Base-by-base conservation (phyloP, 2,888 invertebrate genomes). In the Athalia rosae region DNA sequence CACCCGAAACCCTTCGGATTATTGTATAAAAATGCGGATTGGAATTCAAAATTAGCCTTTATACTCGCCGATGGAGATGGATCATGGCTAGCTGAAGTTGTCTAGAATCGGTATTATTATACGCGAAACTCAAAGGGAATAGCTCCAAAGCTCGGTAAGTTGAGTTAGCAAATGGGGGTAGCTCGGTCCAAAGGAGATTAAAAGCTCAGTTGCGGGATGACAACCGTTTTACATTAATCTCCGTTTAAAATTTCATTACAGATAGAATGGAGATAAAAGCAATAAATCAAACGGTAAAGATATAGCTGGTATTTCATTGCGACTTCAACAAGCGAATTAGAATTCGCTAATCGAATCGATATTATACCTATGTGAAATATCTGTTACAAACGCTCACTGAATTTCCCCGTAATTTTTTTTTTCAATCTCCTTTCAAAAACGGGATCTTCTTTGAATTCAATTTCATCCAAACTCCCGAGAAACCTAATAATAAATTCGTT, bases 201-300 rank as follows among this genome's bases (percentile, higher is more conserved):
- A 79, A 77, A 77, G 80, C 80, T 79, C 73, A 74, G 74, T 66
- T 67, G 64, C 62, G 58, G 63, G 53, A 76, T 56, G 53, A 66
- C 58, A 77, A 45, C 58, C 58, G 45, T 41, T 81, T 80, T 79
- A 81, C 79, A 82, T 81, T 82, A 82, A 82, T 81, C 79, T 82
- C 80, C 80, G 80, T 81, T 81, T 80, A 80, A 81, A 81, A 81
- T 79, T 82, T 81, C 79, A 76, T 78, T 73, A 77, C 13, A 67
- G 77, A 58, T 74, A 53, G 69, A 28, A 53, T 58, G 73, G 76
- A 76, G 79, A 81, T 80, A 80, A 82, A 80, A 80, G 78, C 80
- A 79, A 81, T 80, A 79, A 82, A 83, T 83, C 83, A 82, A 59
- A 59, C 74, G 61, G 61, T 62, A n/a, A 13, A 58, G 13, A 3